Evolutionary conservation across 2,797 vertebrate genomes (phyloP).

Genomic region (Furcifer pardalis): DNA sequence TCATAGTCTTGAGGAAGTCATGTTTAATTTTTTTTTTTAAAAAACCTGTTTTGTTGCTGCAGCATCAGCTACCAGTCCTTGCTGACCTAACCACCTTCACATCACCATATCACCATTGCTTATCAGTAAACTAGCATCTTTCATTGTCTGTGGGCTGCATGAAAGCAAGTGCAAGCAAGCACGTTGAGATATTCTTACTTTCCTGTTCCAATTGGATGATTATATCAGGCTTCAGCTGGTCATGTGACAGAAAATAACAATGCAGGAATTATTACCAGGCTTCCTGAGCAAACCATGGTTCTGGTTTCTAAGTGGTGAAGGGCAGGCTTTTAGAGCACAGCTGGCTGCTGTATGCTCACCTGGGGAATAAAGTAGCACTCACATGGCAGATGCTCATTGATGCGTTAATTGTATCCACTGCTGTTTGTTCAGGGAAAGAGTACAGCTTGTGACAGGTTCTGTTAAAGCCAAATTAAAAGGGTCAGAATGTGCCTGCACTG

Average conservation of each 20-base stretch:
- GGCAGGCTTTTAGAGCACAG: background rate
- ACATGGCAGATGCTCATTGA: conserved; percentile 2
- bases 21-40: no score
- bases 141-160: conserved; percentile 15
- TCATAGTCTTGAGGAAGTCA: background rate
- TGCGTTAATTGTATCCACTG: background rate
- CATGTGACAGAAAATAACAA: conserved; percentile 1
- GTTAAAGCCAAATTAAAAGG: background rate
- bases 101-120: background rate
- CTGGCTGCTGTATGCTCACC: background rate
- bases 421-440: background rate
- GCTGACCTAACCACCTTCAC: conserved; percentile 6
- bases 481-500: background rate
- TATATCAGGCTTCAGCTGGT: background rate
- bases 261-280: background rate
- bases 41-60: background rate
- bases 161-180: conserved; percentile 12
- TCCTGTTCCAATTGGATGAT: conserved; percentile 2
- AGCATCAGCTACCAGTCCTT: conserved; percentile 13
- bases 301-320: background rate
- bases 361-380: background rate
- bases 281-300: background rate
- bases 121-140: conserved; percentile 13
- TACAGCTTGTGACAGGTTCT: background rate
- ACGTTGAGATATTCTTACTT: conserved; percentile 6